Evolutionary conservation across 2,113 vertebrate species (phyloP).

Genomic region (Dicentrarchus labrax): DNA sequence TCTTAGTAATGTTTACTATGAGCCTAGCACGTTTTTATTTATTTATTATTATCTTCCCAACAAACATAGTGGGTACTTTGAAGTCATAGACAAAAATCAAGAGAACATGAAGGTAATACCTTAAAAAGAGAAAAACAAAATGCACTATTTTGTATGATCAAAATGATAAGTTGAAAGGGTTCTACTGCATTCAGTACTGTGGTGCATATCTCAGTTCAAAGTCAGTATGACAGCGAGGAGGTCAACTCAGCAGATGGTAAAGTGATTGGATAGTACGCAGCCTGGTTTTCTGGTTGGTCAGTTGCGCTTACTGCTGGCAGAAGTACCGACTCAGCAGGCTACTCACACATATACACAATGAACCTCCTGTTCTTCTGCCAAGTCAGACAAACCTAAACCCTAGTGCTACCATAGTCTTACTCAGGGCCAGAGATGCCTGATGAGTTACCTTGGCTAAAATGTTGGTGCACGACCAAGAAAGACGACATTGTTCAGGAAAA

Average conservation of each 20-base stretch:
- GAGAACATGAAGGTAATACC: not conserved
- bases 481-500: conserved; percentile 13
- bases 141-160: not conserved
- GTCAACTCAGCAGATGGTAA: conserved; percentile 66
- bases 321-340: conserved; percentile 67
- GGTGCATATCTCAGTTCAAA: conserved; percentile 16
- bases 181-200: not conserved
- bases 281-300: conserved; percentile 50
- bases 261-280: conserved; percentile 59
- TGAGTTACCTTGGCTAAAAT: conserved; percentile 47
- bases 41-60: not conserved
- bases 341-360: conserved; percentile 73
- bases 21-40: not conserved
- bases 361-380: conserved; percentile 73
- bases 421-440: conserved; percentile 43
- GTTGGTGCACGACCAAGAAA: not conserved
- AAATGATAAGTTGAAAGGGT: not conserved
- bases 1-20: not conserved
- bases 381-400: conserved; percentile 57
- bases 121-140: not conserved
- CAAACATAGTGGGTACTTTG: not conserved
- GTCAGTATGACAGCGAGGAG: conserved; percentile 22
- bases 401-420: conserved; percentile 27
- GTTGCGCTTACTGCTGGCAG: conserved; percentile 58
- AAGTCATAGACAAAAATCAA: not conserved